Evolutionary conservation across 2,888 invertebrate genomes (phyloP).

Genomic region (Agrilus cyanescens): DNA sequence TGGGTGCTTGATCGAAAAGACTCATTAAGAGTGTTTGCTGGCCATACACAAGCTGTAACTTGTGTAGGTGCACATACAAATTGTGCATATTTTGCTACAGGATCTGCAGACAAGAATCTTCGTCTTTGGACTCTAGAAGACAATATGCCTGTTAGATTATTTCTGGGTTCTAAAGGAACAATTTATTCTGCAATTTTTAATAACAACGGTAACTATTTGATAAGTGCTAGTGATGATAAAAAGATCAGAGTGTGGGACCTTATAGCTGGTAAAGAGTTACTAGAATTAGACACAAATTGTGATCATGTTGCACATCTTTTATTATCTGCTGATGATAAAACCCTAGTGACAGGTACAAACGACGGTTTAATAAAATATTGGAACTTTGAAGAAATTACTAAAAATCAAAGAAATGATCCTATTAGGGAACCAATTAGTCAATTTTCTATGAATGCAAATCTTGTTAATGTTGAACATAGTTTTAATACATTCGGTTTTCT

Average conservation of each 20-base stretch:
- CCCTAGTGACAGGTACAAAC: conserved; percentile 55
- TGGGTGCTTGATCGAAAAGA: conserved; percentile 65
- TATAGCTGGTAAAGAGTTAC: conserved; percentile 47
- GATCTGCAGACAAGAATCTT: conserved; percentile 80
- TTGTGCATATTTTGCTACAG: conserved; percentile 78
- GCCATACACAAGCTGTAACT: conserved; percentile 81
- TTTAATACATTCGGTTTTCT: conserved; percentile 26
- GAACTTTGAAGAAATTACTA: conserved; percentile 33
- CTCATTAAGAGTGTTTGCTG: conserved; percentile 73
- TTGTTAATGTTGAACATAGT: conserved; percentile 23
- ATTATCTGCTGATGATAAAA: conserved; percentile 47
- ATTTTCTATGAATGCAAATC: conserved; percentile 17
- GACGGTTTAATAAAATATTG: conserved; percentile 56
- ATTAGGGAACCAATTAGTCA: conserved; percentile 17
- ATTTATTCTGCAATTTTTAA: conserved; percentile 72
- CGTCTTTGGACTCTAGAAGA: conserved; percentile 79
- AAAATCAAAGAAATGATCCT: conserved; percentile 13
- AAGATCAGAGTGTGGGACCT: conserved; percentile 64
- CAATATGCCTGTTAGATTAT: conserved; percentile 68
- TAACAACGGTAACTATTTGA: conserved; percentile 71
- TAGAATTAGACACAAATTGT: conserved; percentile 53
- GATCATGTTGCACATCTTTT: conserved; percentile 49
- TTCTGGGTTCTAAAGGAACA: conserved; percentile 64
- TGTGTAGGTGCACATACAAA: conserved; percentile 88
- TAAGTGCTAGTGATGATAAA: conserved; percentile 71